Evolutionary conservation across 30 jellyfish, hydroid and myxozoan species (phyloP).

Genomic region (Turritopsis dohrnii): DNA sequence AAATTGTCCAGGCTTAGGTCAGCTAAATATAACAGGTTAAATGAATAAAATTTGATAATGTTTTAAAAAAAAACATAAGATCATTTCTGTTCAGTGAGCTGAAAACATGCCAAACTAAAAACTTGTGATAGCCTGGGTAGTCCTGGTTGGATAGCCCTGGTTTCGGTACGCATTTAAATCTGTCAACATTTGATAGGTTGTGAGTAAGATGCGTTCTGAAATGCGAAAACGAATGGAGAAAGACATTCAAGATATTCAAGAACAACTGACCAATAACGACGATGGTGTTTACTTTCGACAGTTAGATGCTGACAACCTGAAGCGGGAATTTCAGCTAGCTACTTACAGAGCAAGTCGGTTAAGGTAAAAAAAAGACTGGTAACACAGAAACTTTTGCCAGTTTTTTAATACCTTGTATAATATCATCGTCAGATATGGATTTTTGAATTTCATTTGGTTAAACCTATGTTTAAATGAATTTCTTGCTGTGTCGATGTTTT

Average conservation of each 20-base stretch:
- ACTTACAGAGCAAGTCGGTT: slow-evolving; percentile 42
- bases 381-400: neutral
- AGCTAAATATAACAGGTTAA: too few species aligned
- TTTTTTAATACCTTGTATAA: neutral
- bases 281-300: slow-evolving; percentile 80
- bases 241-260: slow-evolving; percentile 66
- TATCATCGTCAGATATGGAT: neutral
- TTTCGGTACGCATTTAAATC: neutral
- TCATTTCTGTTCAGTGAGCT: too few species aligned
- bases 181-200: slow-evolving; percentile 33
- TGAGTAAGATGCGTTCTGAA: slow-evolving; percentile 60
- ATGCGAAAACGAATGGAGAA: slow-evolving; percentile 90
- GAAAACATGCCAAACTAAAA: too few species aligned
- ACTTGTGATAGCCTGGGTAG: too few species aligned
- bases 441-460: neutral
- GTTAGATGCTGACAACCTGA: slow-evolving; percentile 79
- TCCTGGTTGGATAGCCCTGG: too few species aligned
- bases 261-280: slow-evolving; percentile 65
- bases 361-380: neutral
- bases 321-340: slow-evolving; percentile 72
- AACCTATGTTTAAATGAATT: neutral
- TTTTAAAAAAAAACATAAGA: too few species aligned
- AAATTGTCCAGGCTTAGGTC: too few species aligned
- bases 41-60: too few species aligned
- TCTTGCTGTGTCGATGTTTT: too few species aligned